A percentile compares a stretch with the other conserved stretches of the same genome.
phyloP scores from a whole-genome alignment of 1,140 invertebrate genomes.

The Calycopis cecrops region DNA sequence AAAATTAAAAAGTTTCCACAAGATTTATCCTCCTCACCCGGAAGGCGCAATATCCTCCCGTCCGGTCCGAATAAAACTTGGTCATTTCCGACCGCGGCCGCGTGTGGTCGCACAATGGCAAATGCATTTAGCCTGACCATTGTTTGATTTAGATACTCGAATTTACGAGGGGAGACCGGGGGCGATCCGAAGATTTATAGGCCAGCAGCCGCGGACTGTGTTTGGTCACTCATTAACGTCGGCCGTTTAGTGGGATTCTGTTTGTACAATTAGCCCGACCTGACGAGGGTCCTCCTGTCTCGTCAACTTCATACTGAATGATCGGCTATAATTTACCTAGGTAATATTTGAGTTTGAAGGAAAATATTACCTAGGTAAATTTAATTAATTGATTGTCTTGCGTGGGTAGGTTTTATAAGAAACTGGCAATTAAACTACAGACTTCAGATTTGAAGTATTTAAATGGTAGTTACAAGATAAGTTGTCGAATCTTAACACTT shows the following conservation, averaged over 20 bases:
- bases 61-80: neutral
- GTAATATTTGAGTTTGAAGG: too few relatives aligned
- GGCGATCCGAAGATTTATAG: neutral
- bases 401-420: too few relatives aligned
- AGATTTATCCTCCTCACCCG: neutral
- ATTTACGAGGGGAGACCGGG: neutral
- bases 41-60: neutral
- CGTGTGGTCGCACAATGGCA: conserved; percentile 3
- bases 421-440: too few relatives aligned
- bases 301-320: too few relatives aligned
- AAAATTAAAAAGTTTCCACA: too few relatives aligned
- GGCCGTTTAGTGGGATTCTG: neutral
- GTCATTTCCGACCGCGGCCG: conserved; percentile 1
- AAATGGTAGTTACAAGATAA: too few relatives aligned
- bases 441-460: too few relatives aligned
- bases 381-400: too few relatives aligned
- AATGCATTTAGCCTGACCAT: conserved; percentile 9
- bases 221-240: neutral
- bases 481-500: too few relatives aligned
- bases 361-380: too few relatives aligned
- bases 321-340: too few relatives aligned
- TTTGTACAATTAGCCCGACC: conserved; percentile 6
- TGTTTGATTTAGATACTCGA: conserved; percentile 4
- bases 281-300: conserved; percentile 6
- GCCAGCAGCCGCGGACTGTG: neutral